Percentiles rank a stretch among this genome's conserved stretches.
Evolutionary conservation across 92 coral and sea anemone genomes (phyloP).

Genomic region (Blastomussa wellsi): DNA sequence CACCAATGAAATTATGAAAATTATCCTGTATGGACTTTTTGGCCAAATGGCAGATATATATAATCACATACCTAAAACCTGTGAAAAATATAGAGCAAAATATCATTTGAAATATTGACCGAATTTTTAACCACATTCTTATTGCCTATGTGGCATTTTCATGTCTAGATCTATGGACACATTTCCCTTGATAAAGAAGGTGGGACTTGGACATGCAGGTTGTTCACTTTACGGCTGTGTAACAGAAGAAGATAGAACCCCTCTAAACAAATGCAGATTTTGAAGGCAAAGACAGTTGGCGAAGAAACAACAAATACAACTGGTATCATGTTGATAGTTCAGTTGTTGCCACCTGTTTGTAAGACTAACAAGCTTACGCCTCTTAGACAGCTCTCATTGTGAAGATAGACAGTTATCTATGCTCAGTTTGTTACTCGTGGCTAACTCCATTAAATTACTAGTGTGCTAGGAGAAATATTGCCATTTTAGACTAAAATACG

Average conservation of each 20-base stretch:
- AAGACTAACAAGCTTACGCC: neutral
- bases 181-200: neutral
- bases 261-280: slow-evolving; percentile 2
- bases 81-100: too few relatives aligned
- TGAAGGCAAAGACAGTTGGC: neutral
- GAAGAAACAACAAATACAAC: slow-evolving; percentile 9
- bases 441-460: neutral
- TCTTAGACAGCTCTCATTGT: neutral
- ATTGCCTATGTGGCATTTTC: neutral
- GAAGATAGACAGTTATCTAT: neutral
- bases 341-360: neutral
- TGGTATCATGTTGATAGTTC: slow-evolving; percentile 3
- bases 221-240: neutral
- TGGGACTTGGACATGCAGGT: neutral
- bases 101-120: too few relatives aligned
- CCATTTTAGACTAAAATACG: neutral
- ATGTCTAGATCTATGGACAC: neutral
- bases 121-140: neutral
- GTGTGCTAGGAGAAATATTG: neutral
- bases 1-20: too few relatives aligned
- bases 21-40: too few relatives aligned
- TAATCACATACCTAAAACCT: too few relatives aligned
- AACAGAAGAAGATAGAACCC: neutral
- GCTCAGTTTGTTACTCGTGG: neutral
- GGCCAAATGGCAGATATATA: too few relatives aligned